Percentiles rank a stretch among this genome's conserved stretches.
phyloP scores from a whole-genome alignment of 2,113 vertebrate genomes.

The Sebastes schlegelii region DNA sequence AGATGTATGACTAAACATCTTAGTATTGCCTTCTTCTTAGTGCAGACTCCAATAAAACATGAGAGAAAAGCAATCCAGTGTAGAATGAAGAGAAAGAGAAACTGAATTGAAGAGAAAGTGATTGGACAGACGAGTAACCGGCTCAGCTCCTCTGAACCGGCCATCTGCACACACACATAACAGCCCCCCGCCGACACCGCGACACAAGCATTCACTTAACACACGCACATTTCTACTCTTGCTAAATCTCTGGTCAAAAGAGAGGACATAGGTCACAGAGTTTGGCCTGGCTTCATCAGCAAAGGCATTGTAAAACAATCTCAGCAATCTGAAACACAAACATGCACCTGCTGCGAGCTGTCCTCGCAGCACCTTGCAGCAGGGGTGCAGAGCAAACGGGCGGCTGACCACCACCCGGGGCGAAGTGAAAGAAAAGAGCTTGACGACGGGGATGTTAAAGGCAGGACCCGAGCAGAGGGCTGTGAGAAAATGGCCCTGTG shows the following conservation, averaged over 20 bases:
- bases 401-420: conserved; percentile 35
- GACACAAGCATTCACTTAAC: conserved; percentile 39
- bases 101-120: conserved; percentile 15
- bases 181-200: background rate
- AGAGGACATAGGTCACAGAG: conserved; percentile 57
- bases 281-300: conserved; percentile 7
- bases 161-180: conserved; percentile 53
- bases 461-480: conserved; percentile 50
- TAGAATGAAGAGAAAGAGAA: too few species aligned
- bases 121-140: background rate
- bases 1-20: background rate
- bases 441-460: conserved; percentile 27
- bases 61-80: background rate
- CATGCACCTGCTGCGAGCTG: conserved; percentile 47
- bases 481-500: conserved; percentile 79
- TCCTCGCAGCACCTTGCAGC: conserved; percentile 52
- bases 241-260: conserved; percentile 40
- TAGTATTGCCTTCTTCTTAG: background rate
- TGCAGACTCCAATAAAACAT: background rate
- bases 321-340: conserved; percentile 19
- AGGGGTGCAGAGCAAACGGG: conserved; percentile 28
- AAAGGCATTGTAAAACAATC: conserved; percentile 47
- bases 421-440: conserved; percentile 36
- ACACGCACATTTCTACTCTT: conserved; percentile 35
- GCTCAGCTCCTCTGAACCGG: conserved; percentile 22